phyloP scores from a whole-genome alignment of 1,140 invertebrate species.

The Ruditapes philippinarum region DNA sequence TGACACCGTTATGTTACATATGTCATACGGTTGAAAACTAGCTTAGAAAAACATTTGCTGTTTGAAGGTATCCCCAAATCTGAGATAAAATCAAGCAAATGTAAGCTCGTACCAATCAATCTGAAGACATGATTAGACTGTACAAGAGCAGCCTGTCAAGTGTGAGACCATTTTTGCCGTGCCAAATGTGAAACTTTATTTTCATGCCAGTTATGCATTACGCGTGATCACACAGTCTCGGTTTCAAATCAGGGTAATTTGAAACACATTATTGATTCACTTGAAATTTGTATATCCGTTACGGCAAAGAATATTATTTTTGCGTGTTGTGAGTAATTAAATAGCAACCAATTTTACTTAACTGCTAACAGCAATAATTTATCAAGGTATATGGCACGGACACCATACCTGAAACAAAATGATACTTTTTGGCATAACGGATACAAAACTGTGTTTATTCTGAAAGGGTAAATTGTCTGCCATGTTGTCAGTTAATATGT shows the following conservation, averaged over 20 bases:
- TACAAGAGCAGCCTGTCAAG: too few relatives aligned
- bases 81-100: too few relatives aligned
- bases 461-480: conserved; percentile 43
- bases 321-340: background rate
- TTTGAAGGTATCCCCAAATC: too few relatives aligned
- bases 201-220: background rate
- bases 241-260: conserved; percentile 58
- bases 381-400: background rate
- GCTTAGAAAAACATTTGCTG: too few relatives aligned
- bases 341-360: background rate
- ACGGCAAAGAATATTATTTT: background rate
- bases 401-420: background rate
- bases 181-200: too few relatives aligned
- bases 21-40: too few relatives aligned
- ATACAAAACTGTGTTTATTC: background rate
- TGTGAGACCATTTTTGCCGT: too few relatives aligned
- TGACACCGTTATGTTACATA: too few relatives aligned
- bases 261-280: conserved; percentile 1
- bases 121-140: too few relatives aligned
- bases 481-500: conserved; percentile 53
- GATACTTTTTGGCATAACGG: background rate
- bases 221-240: conserved; percentile 28
- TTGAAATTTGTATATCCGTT: conserved; percentile 15
- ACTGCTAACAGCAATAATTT: background rate
- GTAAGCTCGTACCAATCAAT: too few relatives aligned